phyloP scores from a whole-genome alignment of 2,888 invertebrate species.

The Myopa tessellatipennis region DNA sequence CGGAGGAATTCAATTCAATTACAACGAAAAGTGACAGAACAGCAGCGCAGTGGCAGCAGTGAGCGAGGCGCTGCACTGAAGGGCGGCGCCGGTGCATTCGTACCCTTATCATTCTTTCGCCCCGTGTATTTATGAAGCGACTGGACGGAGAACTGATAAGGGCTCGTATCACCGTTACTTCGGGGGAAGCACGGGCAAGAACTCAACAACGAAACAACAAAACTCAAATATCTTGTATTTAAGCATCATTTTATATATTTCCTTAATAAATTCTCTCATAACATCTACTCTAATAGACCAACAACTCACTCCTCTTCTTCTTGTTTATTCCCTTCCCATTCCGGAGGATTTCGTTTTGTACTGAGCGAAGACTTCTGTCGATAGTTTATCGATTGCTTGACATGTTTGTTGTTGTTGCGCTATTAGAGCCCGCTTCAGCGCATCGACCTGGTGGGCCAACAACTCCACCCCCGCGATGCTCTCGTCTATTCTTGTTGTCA shows the following conservation, averaged over 20 bases:
- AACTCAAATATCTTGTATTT: too few relatives aligned
- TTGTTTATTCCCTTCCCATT: too few relatives aligned
- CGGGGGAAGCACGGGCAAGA: slow-evolving; percentile 44
- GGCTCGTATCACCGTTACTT: slow-evolving; percentile 78
- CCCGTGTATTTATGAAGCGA: slow-evolving; percentile 82
- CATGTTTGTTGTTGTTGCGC: slow-evolving; percentile 69
- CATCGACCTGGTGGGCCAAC: slow-evolving; percentile 76
- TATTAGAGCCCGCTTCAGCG: slow-evolving; percentile 72
- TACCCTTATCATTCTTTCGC: slow-evolving; percentile 96
- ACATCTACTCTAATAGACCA: too few relatives aligned
- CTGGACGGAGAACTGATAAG: slow-evolving; percentile 99
- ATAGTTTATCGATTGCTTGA: slow-evolving; percentile 67
- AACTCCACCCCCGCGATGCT: slow-evolving; percentile 71
- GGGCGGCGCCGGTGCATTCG: slow-evolving; percentile 68
- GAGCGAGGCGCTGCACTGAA: slow-evolving; percentile 32
- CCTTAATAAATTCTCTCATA: too few relatives aligned
- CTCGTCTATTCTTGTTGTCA: slow-evolving; percentile 75
- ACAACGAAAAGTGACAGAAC: too few relatives aligned
- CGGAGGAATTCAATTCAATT: neutral
- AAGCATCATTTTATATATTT: too few relatives aligned
- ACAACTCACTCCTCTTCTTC: too few relatives aligned
- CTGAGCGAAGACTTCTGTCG: slow-evolving; percentile 67
- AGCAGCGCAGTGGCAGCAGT: too few relatives aligned
- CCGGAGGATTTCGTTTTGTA: slow-evolving; percentile 62
- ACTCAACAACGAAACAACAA: too few relatives aligned